Percentiles rank a stretch among this genome's conserved stretches.
phyloP scores from a whole-genome alignment of 2,797 vertebrate species.

The Sebastes itinus region DNA sequence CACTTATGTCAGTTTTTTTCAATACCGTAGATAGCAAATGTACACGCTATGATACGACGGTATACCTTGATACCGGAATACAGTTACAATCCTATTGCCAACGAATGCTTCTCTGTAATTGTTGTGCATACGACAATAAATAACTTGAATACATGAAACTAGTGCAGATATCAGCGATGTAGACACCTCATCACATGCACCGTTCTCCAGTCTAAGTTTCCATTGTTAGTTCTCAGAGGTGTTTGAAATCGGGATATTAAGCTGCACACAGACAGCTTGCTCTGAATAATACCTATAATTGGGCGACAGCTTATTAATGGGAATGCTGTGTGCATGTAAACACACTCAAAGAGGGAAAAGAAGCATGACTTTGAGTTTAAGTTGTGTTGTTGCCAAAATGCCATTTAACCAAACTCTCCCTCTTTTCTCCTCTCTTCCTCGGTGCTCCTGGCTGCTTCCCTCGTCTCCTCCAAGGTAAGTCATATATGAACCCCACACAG shows the following conservation, averaged over 20 bases:
- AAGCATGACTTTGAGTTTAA: slow-evolving; percentile 6
- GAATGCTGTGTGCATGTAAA: slow-evolving; percentile 55
- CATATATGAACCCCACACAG: slow-evolving; percentile 43
- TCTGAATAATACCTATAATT: slow-evolving; percentile 40
- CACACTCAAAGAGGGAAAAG: slow-evolving; percentile 4
- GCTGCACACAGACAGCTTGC: slow-evolving; percentile 20
- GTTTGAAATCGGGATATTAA: slow-evolving; percentile 21
- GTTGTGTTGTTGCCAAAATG: slow-evolving; percentile 32
- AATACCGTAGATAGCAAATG: no score
- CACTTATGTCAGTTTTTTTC: no score
- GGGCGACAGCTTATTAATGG: not conserved
- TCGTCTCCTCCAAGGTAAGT: slow-evolving; percentile 85
- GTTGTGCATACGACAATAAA: not conserved
- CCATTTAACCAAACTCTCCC: slow-evolving; percentile 75
- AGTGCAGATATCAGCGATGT: not conserved
- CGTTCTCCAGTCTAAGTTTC: not conserved
- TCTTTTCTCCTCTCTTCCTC: slow-evolving; percentile 40
- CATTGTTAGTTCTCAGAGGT: not conserved
- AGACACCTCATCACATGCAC: slow-evolving; percentile 26
- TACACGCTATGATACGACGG: no score
- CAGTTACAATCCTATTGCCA: not conserved
- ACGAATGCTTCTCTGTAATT: not conserved
- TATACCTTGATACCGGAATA: no score
- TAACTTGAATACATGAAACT: not conserved
- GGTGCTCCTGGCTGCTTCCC: slow-evolving; percentile 69